Conservation (phyloP, 2,113 vertebrate species). For the Dicaeum eximium region DNA sequence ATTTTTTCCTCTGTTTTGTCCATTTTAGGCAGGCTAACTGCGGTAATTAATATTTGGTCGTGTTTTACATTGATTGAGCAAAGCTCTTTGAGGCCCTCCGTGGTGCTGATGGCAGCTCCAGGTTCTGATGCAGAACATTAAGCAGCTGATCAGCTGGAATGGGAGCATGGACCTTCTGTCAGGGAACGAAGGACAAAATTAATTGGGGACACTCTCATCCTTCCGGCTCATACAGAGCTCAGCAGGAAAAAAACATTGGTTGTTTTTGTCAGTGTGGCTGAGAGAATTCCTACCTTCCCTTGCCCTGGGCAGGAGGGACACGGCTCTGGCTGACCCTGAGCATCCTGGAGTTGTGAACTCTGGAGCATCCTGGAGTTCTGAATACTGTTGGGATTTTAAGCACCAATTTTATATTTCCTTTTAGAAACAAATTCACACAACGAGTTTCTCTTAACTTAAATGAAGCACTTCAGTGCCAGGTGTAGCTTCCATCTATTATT, state of each 20-base stretch:
- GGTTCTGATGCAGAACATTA: slow-evolving; percentile 2
- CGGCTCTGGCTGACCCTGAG: background rate
- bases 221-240: background rate
- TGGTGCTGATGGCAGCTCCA: background rate
- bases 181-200: background rate
- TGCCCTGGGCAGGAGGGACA: background rate
- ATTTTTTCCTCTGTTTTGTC: background rate
- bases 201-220: background rate
- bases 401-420: background rate
- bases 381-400: background rate
- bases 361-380: background rate
- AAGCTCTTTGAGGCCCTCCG: background rate
- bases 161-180: background rate
- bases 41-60: slow-evolving; percentile 20
- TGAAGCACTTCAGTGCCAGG: background rate
- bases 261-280: background rate
- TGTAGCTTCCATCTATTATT: background rate
- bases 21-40: background rate
- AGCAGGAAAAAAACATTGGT: background rate
- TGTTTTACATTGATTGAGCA: slow-evolving; percentile 4
- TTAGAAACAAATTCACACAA: background rate
- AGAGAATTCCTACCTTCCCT: background rate
- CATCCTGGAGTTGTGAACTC: background rate
- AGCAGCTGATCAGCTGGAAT: slow-evolving; percentile 14
- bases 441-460: background rate